Evolutionary conservation across 2,113 vertebrate species (phyloP).

Genomic region (Tupaia tana): DNA sequence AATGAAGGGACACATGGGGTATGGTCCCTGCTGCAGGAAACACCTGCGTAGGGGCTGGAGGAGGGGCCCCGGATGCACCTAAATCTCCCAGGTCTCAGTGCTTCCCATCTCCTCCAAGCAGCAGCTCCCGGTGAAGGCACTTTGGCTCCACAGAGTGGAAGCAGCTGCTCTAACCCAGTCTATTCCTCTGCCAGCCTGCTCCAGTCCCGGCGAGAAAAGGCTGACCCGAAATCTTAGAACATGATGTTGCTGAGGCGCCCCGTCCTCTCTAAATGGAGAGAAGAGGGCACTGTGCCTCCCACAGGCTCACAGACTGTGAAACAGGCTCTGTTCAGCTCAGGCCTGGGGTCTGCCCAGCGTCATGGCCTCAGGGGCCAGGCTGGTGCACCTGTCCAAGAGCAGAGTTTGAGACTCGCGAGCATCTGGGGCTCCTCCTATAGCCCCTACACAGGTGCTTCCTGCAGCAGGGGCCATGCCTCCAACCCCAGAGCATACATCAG

Average conservation of each 20-base stretch:
- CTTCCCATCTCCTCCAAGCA: too few relatives aligned
- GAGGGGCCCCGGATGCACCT: too few relatives aligned
- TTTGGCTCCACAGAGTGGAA: background rate
- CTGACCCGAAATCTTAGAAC: background rate
- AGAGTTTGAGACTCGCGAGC: background rate
- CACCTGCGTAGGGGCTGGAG: background rate
- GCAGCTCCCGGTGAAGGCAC: too few relatives aligned
- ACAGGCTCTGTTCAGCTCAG: background rate
- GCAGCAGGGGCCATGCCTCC: too few relatives aligned
- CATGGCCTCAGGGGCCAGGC: background rate
- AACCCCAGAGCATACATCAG: too few relatives aligned
- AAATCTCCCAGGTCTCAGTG: too few relatives aligned
- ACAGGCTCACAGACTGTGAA: background rate
- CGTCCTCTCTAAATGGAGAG: too few relatives aligned
- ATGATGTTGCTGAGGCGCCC: background rate
- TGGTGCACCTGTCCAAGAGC: background rate
- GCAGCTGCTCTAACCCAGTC: too few relatives aligned
- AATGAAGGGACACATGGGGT: background rate
- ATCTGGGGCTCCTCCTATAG: too few relatives aligned
- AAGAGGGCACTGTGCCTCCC: background rate
- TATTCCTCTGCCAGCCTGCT: too few relatives aligned
- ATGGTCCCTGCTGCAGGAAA: background rate
- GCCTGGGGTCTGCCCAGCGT: background rate
- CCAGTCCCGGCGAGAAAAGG: too few relatives aligned
- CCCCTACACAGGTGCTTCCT: too few relatives aligned